Conservation (phyloP, 2,888 invertebrate species). For the Orchesellides sinensis region DNA sequence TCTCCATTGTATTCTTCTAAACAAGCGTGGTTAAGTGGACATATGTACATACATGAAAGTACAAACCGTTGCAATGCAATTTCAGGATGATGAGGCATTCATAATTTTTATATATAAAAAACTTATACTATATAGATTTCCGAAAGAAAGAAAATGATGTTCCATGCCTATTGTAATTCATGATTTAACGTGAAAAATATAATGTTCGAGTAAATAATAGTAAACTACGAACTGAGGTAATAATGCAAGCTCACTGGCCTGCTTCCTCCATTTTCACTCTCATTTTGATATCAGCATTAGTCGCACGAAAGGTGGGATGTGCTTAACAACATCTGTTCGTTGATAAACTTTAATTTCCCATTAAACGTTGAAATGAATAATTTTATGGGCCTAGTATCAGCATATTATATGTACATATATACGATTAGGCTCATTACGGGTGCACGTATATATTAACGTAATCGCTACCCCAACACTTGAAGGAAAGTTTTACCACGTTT, state of each 20-base stretch:
- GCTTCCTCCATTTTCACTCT: conserved; percentile 18
- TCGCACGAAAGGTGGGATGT: conserved; percentile 15
- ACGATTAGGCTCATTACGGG: conserved; percentile 31
- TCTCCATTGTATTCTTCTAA: too few species aligned
- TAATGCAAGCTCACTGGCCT: conserved; percentile 37
- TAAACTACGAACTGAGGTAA: too few species aligned
- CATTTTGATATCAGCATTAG: conserved; percentile 3
- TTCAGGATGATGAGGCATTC: too few species aligned
- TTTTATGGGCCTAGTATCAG: conserved; percentile 11
- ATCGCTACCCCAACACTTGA: not conserved
- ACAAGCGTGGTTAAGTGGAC: too few species aligned
- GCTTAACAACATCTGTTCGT: conserved; percentile 29
- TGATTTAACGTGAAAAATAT: conserved; percentile 15
- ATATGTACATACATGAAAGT: too few species aligned
- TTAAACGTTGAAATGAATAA: conserved; percentile 45
- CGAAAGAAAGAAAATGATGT: too few species aligned
- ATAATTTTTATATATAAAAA: too few species aligned
- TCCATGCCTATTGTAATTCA: too few species aligned
- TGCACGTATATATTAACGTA: not conserved
- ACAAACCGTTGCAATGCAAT: too few species aligned
- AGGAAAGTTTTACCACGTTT: not conserved
- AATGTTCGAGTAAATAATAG: conserved; percentile 21
- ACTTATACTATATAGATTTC: too few species aligned
- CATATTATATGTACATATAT: conserved; percentile 5
- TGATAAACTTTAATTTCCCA: conserved; percentile 45